Evolutionary conservation across 1,140 invertebrate genomes (phyloP).

Genomic region (Triops longicaudatus): DNA sequence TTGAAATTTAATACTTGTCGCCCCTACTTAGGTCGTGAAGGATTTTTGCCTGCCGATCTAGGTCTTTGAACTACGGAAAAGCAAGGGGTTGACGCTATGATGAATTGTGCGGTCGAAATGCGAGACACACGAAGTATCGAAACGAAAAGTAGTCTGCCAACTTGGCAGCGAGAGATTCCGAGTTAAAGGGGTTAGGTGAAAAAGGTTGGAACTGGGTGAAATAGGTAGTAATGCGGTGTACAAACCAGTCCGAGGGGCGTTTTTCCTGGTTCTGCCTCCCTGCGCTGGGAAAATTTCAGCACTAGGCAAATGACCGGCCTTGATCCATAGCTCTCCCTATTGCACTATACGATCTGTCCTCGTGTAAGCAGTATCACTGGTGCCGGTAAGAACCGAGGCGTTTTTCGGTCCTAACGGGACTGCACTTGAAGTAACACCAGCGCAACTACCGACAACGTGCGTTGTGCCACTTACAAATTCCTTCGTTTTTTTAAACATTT

Average conservation of each 20-base stretch:
- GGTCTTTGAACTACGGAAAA: not conserved
- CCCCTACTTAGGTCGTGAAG: not conserved
- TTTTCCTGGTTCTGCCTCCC: not conserved
- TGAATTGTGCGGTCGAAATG: not conserved
- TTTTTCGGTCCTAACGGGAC: slow-evolving; percentile 11
- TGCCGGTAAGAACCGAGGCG: not conserved
- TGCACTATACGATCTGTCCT: not conserved
- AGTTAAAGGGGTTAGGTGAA: too few relatives aligned
- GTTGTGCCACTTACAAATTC: not conserved
- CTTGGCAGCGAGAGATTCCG: not conserved
- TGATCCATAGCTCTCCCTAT: not conserved
- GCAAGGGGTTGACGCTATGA: not conserved
- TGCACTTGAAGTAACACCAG: not conserved
- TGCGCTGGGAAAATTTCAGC: not conserved
- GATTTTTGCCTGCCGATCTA: not conserved
- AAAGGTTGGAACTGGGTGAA: not conserved
- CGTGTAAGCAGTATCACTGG: not conserved
- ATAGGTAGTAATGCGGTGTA: not conserved
- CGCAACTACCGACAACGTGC: not conserved
- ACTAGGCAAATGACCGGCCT: slow-evolving; percentile 10
- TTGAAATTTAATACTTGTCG: not conserved
- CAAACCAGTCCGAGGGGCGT: not conserved
- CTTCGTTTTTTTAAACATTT: not conserved
- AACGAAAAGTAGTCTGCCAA: not conserved
- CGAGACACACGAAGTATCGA: not conserved